These are phyloP conservation scores for Butastur rufipennis DNA, from an alignment of 2,113 vertebrate genomes.

Conservation along the genomic window DNA sequence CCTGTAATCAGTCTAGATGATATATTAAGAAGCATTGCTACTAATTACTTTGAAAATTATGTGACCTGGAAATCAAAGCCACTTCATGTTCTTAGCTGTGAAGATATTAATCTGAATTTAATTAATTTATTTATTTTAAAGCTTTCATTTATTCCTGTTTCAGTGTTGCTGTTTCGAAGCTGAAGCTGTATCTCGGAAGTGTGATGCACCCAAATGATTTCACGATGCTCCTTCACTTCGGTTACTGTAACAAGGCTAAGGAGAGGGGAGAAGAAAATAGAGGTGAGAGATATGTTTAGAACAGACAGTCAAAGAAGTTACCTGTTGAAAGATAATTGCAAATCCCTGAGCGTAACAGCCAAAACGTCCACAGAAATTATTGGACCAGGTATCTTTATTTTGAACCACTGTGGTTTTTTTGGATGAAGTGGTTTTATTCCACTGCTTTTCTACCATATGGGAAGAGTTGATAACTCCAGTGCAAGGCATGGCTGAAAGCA, in stretches of 20 bases:
- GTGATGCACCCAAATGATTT: background rate
- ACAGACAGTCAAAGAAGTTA: background rate
- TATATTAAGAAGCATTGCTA: constrained; percentile 20
- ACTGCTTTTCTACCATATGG: background rate
- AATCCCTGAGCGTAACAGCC: background rate
- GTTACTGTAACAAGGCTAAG: background rate
- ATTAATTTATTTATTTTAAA: background rate
- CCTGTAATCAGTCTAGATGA: constrained; percentile 20
- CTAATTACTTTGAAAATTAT: constrained; percentile 38
- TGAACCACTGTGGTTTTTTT: background rate
- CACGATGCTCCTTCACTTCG: background rate
- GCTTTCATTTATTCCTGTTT: background rate
- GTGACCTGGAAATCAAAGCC: constrained; percentile 17
- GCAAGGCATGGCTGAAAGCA: background rate
- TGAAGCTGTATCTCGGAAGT: background rate
- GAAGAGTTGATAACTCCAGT: background rate
- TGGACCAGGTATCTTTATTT: background rate
- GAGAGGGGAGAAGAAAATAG: background rate
- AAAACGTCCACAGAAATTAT: background rate
- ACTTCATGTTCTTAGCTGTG: background rate
- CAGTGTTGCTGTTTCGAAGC: background rate
- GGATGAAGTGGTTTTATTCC: background rate
- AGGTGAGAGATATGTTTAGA: background rate
- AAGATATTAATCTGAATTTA: background rate
- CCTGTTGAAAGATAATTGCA: background rate